Evolutionary conservation across 2,888 invertebrate species (phyloP), one percentile per base, ranked within the genome.

Genomic region (Agriotes lineatus): DNA sequence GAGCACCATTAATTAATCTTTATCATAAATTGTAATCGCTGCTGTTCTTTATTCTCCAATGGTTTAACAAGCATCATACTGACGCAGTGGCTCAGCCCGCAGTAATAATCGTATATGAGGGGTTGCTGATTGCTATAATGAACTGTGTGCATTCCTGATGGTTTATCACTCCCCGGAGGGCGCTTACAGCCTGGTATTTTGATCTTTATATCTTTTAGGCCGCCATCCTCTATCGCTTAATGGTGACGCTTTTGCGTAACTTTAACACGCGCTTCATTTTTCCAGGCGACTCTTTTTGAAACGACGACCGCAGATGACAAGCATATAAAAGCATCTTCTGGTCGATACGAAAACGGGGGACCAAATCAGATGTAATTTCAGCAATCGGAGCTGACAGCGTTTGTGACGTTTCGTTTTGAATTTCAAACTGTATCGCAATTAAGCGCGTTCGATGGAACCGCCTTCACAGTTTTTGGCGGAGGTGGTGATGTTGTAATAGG

Each of bases 91-190:
- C 48, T 20, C 33, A 50, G 16, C 50, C 61, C 60, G 1, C 18
- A 22, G 30, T 59, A 45, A 59, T 45, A 44, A 25, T 56, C 39
- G 39, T 37, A 56, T 39, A 12, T 14, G 59, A 50, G 45, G 64
- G 65, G 65, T 59, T 66, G 65, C 42, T 66, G 65, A 66, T 59
- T 66, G 65, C 65, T 42, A 18, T 59, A 66, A 66, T 59, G 65
- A 66, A 66, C 65, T 59, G 59, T 33, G 50, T 59, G 59, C 59
- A 59, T 52, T 52, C 33, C 50, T 25, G 59, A 39, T 59, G 37
- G 25, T 66, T 58, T 66, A 66, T 66, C 5, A 22, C 14, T 18
- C 65, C 12, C 50, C 20, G 5, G 65, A 20, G 65, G 14, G 35
- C 35, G 39, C 50, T 66, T 59, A 19, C 10, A 39, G 58, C 39